Evolutionary conservation across 2,797 vertebrate species (phyloP), one percentile per base, ranked within the genome.

Genomic region (Enteromius paludinosus): DNA sequence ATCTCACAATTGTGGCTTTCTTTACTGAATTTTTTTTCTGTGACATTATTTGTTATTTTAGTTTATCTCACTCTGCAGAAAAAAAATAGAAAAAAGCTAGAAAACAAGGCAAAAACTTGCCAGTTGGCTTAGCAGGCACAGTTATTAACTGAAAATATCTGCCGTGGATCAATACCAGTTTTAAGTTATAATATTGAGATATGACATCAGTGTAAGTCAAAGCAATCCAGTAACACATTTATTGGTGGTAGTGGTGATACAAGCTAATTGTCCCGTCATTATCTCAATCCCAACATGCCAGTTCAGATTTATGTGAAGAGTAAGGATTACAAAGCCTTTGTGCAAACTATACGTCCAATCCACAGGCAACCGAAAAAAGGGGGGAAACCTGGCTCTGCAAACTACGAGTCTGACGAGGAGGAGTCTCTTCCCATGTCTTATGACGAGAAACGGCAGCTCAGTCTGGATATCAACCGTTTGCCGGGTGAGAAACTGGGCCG

Each of bases 401-500:
- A 95, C 75, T 97, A 95, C 0, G 97, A 97, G 73, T 97, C 97
- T 0, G 96, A 97, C 0, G 97, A 98, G 84, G 97, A 98, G 87
- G 96, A 96, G 4, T 97, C 97, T 12, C 92, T 97, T 89, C 98
- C 98, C 4, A 99, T 98, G 98, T 97, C 97, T 0, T 99, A 99
- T 0, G 97, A 98, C 0, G 98, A 99, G 92, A 99, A 99, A 83
- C 94, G 97, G 0, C 98, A 99, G 90, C 96, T 99, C 81, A 98
- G 97, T 87, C 91, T 99, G 91, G 98, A 99, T 90, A 99, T 99
- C 89, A 99, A 99, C 91, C 94, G 97, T 79, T 92, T 99, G 87
- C 98, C 98, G 0, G 98, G 98, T 1, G 98, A 99, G 94, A 99
- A 98, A 90, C 93, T 99, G 81, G 98, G 98, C 80, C 96, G 97